Percentiles rank a stretch among this genome's conserved stretches.
Conservation (phyloP, 1,140 invertebrate species). For the Bombus waltoni region DNA sequence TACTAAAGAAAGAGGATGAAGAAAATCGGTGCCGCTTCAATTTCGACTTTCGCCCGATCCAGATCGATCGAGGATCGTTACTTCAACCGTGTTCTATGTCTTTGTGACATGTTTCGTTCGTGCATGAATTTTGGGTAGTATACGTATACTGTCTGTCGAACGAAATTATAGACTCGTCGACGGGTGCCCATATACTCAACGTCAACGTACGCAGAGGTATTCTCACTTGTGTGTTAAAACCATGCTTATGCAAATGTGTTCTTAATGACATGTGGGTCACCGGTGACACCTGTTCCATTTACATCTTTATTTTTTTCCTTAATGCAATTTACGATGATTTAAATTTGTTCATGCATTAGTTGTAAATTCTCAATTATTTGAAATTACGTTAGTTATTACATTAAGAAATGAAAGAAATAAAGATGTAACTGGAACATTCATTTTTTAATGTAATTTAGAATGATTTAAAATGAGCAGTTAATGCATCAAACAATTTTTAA, state of each 20-base stretch:
- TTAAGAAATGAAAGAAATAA: not conserved
- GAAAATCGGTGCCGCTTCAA: conserved; percentile 12
- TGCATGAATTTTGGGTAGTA: not conserved
- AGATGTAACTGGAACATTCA: too few relatives aligned
- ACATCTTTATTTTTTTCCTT: not conserved
- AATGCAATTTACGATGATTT: not conserved
- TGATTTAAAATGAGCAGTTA: not conserved
- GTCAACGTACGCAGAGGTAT: not conserved
- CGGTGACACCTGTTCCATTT: not conserved
- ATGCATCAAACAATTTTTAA: too few relatives aligned
- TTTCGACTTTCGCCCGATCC: conserved; percentile 27
- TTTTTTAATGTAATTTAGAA: not conserved
- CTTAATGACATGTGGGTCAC: conserved; percentile 26
- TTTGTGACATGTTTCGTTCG: not conserved
- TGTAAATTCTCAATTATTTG: not conserved
- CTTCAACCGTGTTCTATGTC: not conserved
- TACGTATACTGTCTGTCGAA: not conserved
- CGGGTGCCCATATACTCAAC: not conserved
- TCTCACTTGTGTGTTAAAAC: not conserved
- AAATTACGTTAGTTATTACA: not conserved
- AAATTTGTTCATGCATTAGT: not conserved
- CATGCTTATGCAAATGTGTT: conserved; percentile 9
- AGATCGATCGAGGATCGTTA: conserved; percentile 11
- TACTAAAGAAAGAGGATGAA: not conserved
- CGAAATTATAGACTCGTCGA: not conserved